A percentile compares a stretch with the other conserved stretches of the same genome.
phyloP scores from a whole-genome alignment of 2,888 invertebrate genomes.

The Andrena dorsata region DNA sequence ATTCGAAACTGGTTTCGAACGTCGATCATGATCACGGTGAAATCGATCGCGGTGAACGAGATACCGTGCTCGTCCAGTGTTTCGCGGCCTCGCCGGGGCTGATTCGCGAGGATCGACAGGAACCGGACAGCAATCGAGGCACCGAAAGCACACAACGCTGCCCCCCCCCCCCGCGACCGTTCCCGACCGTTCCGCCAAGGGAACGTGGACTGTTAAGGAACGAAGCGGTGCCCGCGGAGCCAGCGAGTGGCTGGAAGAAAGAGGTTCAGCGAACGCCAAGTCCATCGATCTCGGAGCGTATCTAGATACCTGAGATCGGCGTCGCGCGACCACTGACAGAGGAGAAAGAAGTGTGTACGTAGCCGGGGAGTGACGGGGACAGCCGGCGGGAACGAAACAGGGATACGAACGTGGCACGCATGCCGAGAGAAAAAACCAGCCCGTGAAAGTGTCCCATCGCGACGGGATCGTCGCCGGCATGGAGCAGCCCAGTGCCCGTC shows the following conservation, averaged over 20 bases:
- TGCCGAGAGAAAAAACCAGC: slow-evolving; percentile 42
- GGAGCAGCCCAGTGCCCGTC: slow-evolving; percentile 23
- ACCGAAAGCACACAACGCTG: not conserved
- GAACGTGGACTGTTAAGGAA: not conserved
- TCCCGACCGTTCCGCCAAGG: too few species aligned
- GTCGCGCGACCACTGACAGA: not conserved
- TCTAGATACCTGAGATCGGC: not conserved
- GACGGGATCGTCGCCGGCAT: slow-evolving; percentile 2
- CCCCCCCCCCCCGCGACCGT: too few species aligned
- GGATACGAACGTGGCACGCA: slow-evolving; percentile 56
- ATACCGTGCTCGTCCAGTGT: not conserved
- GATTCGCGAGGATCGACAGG: not conserved
- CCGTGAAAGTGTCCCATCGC: slow-evolving; percentile 62
- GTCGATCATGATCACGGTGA: slow-evolving; percentile 51
- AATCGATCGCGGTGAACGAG: slow-evolving; percentile 38
- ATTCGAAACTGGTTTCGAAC: slow-evolving; percentile 50
- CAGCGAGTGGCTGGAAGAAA: too few species aligned
- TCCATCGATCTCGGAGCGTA: not conserved
- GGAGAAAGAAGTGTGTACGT: not conserved
- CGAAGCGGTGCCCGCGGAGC: too few species aligned
- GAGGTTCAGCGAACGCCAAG: not conserved
- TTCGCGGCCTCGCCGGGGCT: not conserved
- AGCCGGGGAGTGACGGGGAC: not conserved
- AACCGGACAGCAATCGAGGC: not conserved
- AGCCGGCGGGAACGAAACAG: slow-evolving; percentile 30